Conservation (phyloP, 2,113 vertebrate species). For the Tamias sibiricus region DNA sequence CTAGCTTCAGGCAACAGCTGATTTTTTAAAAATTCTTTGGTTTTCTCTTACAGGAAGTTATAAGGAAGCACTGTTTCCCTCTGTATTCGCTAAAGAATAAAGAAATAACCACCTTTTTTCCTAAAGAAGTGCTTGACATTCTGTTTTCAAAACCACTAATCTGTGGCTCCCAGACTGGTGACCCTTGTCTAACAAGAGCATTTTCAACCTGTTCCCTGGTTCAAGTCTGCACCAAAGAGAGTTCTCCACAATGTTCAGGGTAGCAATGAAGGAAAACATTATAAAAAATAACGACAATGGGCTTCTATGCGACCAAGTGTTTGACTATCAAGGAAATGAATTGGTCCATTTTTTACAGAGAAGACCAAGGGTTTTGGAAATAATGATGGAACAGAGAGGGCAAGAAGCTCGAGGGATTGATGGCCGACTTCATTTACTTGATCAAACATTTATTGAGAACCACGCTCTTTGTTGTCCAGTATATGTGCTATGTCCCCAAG, state of each 20-base stretch:
- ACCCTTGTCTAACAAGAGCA: background rate
- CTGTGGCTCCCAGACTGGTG: background rate
- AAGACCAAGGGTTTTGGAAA: too few species aligned
- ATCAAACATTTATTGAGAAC: background rate
- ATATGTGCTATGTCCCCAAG: background rate
- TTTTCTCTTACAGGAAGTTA: background rate
- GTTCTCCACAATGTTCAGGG: background rate
- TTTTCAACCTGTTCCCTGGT: background rate
- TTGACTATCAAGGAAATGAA: background rate
- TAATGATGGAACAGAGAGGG: background rate
- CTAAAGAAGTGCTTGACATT: background rate
- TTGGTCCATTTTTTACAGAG: background rate
- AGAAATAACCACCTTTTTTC: background rate
- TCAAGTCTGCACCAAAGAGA: too few species aligned
- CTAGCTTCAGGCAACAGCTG: too few species aligned
- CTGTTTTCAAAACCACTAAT: background rate
- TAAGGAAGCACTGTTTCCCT: too few species aligned
- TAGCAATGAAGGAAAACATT: background rate
- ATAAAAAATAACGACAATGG: too few species aligned
- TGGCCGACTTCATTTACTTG: background rate
- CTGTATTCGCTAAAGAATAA: background rate
- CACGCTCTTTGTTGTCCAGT: background rate
- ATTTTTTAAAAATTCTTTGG: background rate
- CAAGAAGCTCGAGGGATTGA: background rate
- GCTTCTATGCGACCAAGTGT: background rate